Evolutionary conservation across 1,140 invertebrate genomes (phyloP), one percentile per base, ranked within the genome.

Genomic region (Zaprionus nigranus): DNA sequence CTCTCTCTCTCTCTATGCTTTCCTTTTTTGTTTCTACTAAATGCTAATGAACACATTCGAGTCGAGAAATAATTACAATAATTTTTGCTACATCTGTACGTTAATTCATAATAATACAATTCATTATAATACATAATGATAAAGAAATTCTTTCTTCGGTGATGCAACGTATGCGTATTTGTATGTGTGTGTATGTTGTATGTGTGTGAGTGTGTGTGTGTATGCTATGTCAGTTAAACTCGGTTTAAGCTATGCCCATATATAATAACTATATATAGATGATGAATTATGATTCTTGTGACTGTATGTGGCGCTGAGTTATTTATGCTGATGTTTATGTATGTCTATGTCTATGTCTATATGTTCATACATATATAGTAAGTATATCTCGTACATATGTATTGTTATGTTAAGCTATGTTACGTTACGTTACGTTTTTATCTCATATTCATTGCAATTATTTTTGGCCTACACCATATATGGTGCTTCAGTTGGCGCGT

Each of bases 1-100:
- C 11, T 30, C 20, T 22, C 20, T 20, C 20, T 20, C 40, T 46
- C 24, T 54, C 64, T 51, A 51, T 51, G 12, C 46, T 51, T 22
- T 73, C 13, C n/a, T n/a, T 71, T 36, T 59, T 49, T 13, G 71
- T 67, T 49, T 82, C 79, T 88, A 88, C 86, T 88, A 90, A 90
- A 90, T 90, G 86, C 85, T 90, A 90, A 90, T 90, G 85, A 90
- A 90, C 85, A 90, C 85, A 90, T 90, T 86, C 54, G 82, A 90
- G 85, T 88, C 81, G 81, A 88, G 40, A 88, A 87, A 88, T 88
- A 80, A 83, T 86, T 63, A 80, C 81, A 81, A 81, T 66, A 71
- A 43, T 73, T 71, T 46, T 66, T 66, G 24, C 69, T 62, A 43
- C 59, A 58, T 36, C 58, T 53, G 58, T 60, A 62, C 51, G 40